Base-by-base conservation (phyloP, 2,797 vertebrate genomes). In the Spinibarbus caldwelli region DNA sequence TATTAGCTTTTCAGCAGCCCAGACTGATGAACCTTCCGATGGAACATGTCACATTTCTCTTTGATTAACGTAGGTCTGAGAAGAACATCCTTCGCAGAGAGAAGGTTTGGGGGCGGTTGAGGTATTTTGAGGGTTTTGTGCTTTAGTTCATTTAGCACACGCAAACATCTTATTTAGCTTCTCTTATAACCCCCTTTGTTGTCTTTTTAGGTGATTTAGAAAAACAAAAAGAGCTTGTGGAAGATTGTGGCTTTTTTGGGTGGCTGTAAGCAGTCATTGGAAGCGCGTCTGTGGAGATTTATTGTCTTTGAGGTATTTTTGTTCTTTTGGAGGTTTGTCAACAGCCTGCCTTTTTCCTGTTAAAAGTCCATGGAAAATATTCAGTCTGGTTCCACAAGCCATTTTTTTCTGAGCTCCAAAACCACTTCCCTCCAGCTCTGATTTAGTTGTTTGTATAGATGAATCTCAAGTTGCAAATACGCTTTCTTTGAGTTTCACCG, bases 271-370 rank as follows among this genome's bases (percentile, higher is more conserved):
- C 23, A 57, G 67, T 87, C 73, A 78, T 45, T 87, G 88, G 41
- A 71, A 83, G 29, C 64, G 43, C 70, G 78, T 84, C 83, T 90
- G 62, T 85, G 80, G 75, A 88, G 78, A 89, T 91, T 87, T 87
- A 89, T 86, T 86, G 83, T 85, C 78, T 71, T 86, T 88, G 67
- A 87, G 88, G 84, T 86, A 86, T 89, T 89, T 87, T 85, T 88
- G 67, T 87, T 67, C 83, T 88, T 89, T 84, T 90, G 87, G 87
- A 88, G 82, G 83, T 87, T 87, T 86, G 64, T 90, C 86, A 90
- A 86, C 82, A 87, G 82, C 76, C 85, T 62, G 83, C 85, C 66
- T 86, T 78, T 87, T 90, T 78, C 89, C 83, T 66, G 71, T 83
- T 77, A 68, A 86, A 78, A 85, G 76, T 70, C 57, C 75, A 86